These are phyloP conservation scores for Pseudachorutes palmiensis DNA, from an alignment of 1,140 invertebrate genomes.

Conservation along the genomic window DNA sequence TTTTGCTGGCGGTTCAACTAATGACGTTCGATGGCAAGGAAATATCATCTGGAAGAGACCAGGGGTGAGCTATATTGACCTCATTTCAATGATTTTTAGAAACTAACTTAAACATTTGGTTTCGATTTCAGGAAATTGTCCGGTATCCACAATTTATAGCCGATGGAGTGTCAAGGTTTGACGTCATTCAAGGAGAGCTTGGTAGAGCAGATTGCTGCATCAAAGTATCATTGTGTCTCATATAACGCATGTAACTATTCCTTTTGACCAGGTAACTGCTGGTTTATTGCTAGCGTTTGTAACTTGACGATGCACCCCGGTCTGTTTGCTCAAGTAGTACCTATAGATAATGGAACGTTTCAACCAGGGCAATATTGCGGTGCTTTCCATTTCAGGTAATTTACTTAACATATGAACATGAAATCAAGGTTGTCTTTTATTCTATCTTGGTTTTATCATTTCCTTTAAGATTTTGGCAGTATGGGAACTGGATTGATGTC, in stretches of 20 bases:
- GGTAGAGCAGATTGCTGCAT: constrained; percentile 40
- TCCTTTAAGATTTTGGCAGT: constrained; percentile 31
- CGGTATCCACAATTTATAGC: constrained; percentile 49
- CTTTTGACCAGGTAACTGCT: constrained; percentile 33
- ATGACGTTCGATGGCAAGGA: not conserved
- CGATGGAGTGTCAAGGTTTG: constrained; percentile 50
- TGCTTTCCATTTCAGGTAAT: constrained; percentile 41
- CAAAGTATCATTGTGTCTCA: not conserved
- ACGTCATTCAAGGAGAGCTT: constrained; percentile 55
- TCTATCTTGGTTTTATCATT: too few relatives aligned
- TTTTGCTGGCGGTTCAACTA: not conserved
- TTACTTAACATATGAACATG: too few relatives aligned
- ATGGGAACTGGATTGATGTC: constrained; percentile 47
- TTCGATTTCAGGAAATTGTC: constrained; percentile 46
- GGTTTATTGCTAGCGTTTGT: constrained; percentile 52
- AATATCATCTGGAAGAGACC: constrained; percentile 7
- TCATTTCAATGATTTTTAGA: not conserved
- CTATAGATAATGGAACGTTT: constrained; percentile 53
- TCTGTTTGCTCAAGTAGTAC: constrained; percentile 49
- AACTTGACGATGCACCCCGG: constrained; percentile 49
- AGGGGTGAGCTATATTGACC: not conserved
- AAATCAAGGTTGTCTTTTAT: too few relatives aligned
- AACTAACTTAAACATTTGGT: not conserved
- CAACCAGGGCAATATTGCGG: constrained; percentile 44
- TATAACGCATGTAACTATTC: too few relatives aligned